These are phyloP conservation scores for Rhodophaea formosa DNA, from an alignment of 2,888 invertebrate species.

Conservation along the genomic window DNA sequence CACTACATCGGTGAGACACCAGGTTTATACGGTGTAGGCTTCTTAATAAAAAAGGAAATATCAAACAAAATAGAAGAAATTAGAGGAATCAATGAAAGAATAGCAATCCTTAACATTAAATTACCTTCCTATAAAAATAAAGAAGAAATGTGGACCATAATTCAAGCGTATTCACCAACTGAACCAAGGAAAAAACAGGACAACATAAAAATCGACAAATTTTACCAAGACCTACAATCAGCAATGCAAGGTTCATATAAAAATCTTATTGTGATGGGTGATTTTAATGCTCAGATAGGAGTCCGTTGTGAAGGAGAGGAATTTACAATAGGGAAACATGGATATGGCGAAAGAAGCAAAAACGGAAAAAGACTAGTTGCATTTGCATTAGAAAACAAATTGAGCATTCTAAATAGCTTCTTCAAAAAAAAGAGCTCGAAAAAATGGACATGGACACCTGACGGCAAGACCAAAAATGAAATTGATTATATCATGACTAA, in stretches of 20 bases:
- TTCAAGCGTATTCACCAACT: conserved; percentile 29
- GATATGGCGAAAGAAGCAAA: conserved; percentile 27
- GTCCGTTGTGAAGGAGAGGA: conserved; percentile 30
- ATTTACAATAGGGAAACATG: conserved; percentile 25
- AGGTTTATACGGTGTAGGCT: conserved; percentile 31
- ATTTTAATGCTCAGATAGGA: no score
- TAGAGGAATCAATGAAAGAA: conserved; percentile 30
- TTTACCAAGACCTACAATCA: conserved; percentile 24
- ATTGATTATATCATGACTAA: conserved; percentile 26
- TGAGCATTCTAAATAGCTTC: conserved; percentile 25
- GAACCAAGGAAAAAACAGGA: conserved; percentile 27
- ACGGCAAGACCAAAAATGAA: conserved; percentile 26
- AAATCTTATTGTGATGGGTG: conserved; percentile 25
- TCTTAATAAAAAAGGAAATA: conserved; percentile 12
- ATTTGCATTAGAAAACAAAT: conserved; percentile 28
- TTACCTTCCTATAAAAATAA: conserved; percentile 15
- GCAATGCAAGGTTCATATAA: conserved; percentile 2
- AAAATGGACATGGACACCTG: conserved; percentile 33
- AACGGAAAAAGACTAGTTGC: conserved; percentile 25
- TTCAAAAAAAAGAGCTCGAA: conserved; percentile 13
- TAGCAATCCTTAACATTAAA: conserved; percentile 27
- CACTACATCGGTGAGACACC: conserved; percentile 30
- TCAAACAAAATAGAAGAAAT: no score
- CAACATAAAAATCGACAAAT: conserved; percentile 25
- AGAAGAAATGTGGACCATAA: conserved; percentile 26